phyloP scores from a whole-genome alignment of 2,113 vertebrate genomes.

The Trichomycterus rosablanca region DNA sequence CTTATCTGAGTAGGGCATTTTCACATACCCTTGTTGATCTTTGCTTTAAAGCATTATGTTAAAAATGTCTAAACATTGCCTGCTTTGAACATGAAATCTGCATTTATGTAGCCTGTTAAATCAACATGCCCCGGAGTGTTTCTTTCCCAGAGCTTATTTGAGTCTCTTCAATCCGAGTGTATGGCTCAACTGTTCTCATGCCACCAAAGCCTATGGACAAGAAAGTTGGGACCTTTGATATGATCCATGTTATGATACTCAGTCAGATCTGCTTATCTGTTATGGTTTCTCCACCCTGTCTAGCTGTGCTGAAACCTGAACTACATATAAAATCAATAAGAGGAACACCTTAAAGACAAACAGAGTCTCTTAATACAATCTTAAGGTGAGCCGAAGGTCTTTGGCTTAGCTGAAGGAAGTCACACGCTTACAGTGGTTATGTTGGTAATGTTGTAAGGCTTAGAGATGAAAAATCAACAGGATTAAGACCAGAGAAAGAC shows the following conservation, averaged over 20 bases:
- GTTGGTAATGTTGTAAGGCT: conserved; percentile 62
- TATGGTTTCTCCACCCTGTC: conserved; percentile 49
- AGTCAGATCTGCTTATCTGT: conserved; percentile 54
- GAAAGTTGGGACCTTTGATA: conserved; percentile 43
- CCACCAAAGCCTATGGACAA: conserved; percentile 1
- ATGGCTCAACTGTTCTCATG: conserved; percentile 4
- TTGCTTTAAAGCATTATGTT: conserved; percentile 43
- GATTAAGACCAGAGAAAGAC: conserved; percentile 59
- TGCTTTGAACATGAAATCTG: conserved; percentile 39
- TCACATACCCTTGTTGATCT: conserved; percentile 33
- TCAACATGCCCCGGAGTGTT: conserved; percentile 19
- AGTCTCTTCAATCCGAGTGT: conserved; percentile 23
- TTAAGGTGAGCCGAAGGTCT: conserved; percentile 64
- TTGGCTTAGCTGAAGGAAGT: conserved; percentile 63
- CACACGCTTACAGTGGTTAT: conserved; percentile 64
- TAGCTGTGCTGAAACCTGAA: conserved; percentile 35
- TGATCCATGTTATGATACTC: conserved; percentile 46
- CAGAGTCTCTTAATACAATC: conserved; percentile 46
- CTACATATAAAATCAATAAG: conserved; percentile 57
- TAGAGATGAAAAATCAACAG: conserved; percentile 61
- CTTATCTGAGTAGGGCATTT: conserved; percentile 25
- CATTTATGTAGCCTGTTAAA: conserved; percentile 35
- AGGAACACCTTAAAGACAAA: conserved; percentile 61
- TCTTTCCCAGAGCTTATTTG: conserved; percentile 49
- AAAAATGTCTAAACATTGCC: conserved; percentile 40